These are phyloP conservation scores for Pogonognathellus flavescens DNA, from an alignment of 1,140 invertebrate genomes.

Conservation along the genomic window DNA sequence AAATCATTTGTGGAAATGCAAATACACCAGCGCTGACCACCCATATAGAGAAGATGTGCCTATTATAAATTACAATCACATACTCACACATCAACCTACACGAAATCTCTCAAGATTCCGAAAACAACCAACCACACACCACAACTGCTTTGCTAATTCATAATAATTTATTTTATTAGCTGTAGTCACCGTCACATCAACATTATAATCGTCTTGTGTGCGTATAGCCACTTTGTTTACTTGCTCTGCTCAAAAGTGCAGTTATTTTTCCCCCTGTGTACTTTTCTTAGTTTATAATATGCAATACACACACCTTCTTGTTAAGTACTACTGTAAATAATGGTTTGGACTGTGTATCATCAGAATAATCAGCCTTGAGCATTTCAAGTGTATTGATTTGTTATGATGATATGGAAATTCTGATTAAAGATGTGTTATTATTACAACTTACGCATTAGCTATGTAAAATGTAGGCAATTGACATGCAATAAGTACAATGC, in stretches of 20 bases:
- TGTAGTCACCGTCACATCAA: neutral
- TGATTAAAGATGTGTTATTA: no score
- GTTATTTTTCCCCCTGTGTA: neutral
- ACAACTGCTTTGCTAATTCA: neutral
- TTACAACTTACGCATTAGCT: no score
- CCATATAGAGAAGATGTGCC: neutral
- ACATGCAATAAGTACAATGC: no score
- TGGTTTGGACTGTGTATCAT: no score
- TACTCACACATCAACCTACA: neutral
- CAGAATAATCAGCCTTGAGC: no score
- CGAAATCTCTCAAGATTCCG: neutral
- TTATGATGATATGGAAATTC: no score
- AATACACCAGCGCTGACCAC: neutral
- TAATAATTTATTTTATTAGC: neutral
- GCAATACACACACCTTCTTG: no score
- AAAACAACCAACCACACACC: neutral
- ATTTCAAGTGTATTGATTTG: no score
- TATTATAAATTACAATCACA: neutral
- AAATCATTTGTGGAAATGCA: slow-evolving; percentile 9
- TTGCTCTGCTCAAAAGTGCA: neutral
- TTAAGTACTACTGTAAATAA: no score
- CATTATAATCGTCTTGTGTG: no score
- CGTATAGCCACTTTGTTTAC: neutral
- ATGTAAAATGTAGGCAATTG: no score
- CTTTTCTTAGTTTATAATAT: no score